A percentile compares a stretch with the other conserved stretches of the same genome.
Evolutionary conservation across 1,140 invertebrate species (phyloP).

Genomic region (Drosophila tristis): DNA sequence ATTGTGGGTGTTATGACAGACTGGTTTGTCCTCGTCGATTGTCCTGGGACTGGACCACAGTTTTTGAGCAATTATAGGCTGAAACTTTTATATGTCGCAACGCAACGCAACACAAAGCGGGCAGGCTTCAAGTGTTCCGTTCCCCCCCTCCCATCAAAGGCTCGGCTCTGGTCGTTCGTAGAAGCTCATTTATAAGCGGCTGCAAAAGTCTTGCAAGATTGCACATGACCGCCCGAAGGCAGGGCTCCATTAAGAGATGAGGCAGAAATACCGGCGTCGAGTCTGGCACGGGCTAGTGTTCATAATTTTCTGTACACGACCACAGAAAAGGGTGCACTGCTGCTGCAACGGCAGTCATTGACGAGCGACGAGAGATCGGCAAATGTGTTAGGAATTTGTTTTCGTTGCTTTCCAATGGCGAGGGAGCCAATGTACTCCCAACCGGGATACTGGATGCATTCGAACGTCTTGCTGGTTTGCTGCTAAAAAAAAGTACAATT

Average conservation of each 20-base stretch:
- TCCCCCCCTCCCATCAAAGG: conserved; percentile 36
- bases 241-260: conserved; percentile 59
- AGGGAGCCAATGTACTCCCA: too few relatives aligned
- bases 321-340: conserved; percentile 29
- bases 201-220: conserved; percentile 74
- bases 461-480: too few relatives aligned
- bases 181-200: conserved; percentile 71
- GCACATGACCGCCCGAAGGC: conserved; percentile 79
- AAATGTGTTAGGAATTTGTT: conserved; percentile 46
- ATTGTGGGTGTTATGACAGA: conserved; percentile 76
- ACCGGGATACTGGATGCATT: too few relatives aligned
- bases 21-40: conserved; percentile 49
- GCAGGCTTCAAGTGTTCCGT: too few relatives aligned
- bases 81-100: conserved; percentile 66
- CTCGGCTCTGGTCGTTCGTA: conserved; percentile 21
- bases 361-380: conserved; percentile 50
- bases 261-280: conserved; percentile 55
- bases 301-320: conserved; percentile 73
- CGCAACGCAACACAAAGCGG: conserved; percentile 12
- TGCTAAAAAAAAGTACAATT: too few relatives aligned
- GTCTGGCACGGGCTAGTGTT: conserved; percentile 75
- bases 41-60: conserved; percentile 45
- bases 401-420: conserved; percentile 1
- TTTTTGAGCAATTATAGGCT: conserved; percentile 67
- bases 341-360: conserved; percentile 29